Evolutionary conservation across 1,140 invertebrate genomes (phyloP), one percentile per base, ranked within the genome.

Genomic region (Neomicropteryx cornuta): DNA sequence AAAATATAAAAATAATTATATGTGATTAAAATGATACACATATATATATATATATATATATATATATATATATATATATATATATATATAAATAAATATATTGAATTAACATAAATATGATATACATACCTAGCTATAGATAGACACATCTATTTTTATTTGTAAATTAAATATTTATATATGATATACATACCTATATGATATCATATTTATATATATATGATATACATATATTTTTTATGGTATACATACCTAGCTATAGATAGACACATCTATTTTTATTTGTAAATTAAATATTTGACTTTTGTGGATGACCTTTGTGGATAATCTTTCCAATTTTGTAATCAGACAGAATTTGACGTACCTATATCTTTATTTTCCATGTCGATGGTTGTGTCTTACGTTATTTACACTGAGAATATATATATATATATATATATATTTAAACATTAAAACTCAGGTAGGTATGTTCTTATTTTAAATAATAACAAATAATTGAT

Each of bases 1-100:
- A n/a, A n/a, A n/a, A n/a, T n/a, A n/a, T n/a, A n/a, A n/a, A n/a
- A n/a, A 4, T 38, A 29, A 30, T 23, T 30, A 22, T 28, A 14
- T 38, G n/a, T 36, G 22, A 24, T 11, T 38, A 38, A 17, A 29
- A 24, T 3, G 18, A 29, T 29, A 23, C 18, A 4, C 33, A 22
- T 39, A 22, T 38, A 23, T 32, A 36, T 35, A 28, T 39, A 31
- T 36, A 31, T 28, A 33, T 29, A 16, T 39, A 18, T 38, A 40
- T 30, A 35, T 39, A 31, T 32, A 19, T 38, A 34, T 19, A 38
- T 13, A 20, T 39, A 33, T 36, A 36, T 36, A 36, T 36, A 38
- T 29, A 38, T 38, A 29, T 23, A 29, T 23, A 29, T 38, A 27
- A 30, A 38, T 29, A 23, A 18, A 29, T 38, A 29, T 38, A 38